Evolutionary conservation across 2,888 invertebrate species (phyloP), one percentile per base, ranked within the genome.

Genomic region (Drosophila crucigera): DNA sequence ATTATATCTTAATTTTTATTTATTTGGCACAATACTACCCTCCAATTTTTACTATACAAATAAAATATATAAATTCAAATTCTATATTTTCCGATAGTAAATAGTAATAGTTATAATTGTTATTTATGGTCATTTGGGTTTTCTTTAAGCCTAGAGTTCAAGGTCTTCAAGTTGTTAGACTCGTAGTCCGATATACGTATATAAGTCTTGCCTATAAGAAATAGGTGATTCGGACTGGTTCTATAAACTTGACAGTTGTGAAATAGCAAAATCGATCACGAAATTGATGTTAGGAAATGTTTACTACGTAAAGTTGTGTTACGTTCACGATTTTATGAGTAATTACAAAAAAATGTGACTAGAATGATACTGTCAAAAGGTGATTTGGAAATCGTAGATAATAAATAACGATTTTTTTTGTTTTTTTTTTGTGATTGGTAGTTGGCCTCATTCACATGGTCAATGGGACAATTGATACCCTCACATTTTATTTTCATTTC

Each of bases 401-500:
- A 22, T 11, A 41, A 41, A 41, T 41, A n/a, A n/a, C 0, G n/a
- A n/a, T 41, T 1, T 22, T 14, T 35, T 14, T 35, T 14, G n/a
- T 1, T 22, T 14, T 35, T 14, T 35, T 14, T 2, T 25, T 25
- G 5, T 16, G 14, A 47, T 22, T 31, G 47, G 33, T 33, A 47
- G 31, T 22, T 31, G 14, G n/a, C n/a, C 43, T 28, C 6, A n/a
- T 47, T 41, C 11, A 31, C 53, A 35, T 47, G 49, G 52, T 43
- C 31, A 43, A 0, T 7, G n/a, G 49, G 52, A 68, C 72, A 7
- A 30, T 22, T 19, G 0, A 28, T 71, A 65, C 78, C 33, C 77
- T 78, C 1, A 39, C 61, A 31, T 35, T 31, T 22, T 11, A 52
- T n/a, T n/a, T 31, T 16, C 11, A 52, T n/a, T n/a, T 56, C 28